phyloP scores from a whole-genome alignment of 2,113 vertebrate genomes.

The Synodontis membranacea region DNA sequence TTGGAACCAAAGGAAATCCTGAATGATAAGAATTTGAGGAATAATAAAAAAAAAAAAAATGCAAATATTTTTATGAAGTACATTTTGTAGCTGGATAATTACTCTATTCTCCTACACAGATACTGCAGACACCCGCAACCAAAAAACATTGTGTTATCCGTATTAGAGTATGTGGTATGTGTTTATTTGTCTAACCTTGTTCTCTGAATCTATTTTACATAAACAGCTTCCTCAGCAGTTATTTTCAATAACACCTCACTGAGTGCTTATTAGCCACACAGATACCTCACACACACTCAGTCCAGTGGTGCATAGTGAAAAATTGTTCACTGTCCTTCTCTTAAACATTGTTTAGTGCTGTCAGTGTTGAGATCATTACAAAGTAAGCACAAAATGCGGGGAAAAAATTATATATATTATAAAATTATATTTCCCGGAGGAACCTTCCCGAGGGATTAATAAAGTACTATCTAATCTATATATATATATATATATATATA shows the following conservation, averaged over 20 bases:
- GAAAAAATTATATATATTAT: not conserved
- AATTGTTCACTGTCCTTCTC: not conserved
- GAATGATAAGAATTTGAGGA: not conserved
- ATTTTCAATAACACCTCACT: constrained; percentile 1
- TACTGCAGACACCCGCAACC: not conserved
- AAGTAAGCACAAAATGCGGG: not conserved
- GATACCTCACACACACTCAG: not conserved
- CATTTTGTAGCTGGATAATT: not conserved
- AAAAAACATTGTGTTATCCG: not conserved
- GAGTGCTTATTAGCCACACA: constrained; percentile 1
- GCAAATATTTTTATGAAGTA: not conserved
- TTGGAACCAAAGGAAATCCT: not conserved
- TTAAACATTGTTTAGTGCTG: not conserved
- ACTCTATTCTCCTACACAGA: not conserved
- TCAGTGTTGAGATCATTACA: not conserved
- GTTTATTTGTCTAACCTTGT: not conserved
- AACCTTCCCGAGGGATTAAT: no score
- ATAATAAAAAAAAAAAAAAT: not conserved
- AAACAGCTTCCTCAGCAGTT: not conserved
- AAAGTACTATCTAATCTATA: no score
- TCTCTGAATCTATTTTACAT: not conserved
- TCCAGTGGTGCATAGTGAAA: not conserved
- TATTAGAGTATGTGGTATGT: not conserved
- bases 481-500: no score
- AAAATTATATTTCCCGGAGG: no score